Percentiles rank a stretch among this genome's conserved stretches.
Conservation (phyloP, 2,888 invertebrate genomes). For the Schizotus pectinicornis region DNA sequence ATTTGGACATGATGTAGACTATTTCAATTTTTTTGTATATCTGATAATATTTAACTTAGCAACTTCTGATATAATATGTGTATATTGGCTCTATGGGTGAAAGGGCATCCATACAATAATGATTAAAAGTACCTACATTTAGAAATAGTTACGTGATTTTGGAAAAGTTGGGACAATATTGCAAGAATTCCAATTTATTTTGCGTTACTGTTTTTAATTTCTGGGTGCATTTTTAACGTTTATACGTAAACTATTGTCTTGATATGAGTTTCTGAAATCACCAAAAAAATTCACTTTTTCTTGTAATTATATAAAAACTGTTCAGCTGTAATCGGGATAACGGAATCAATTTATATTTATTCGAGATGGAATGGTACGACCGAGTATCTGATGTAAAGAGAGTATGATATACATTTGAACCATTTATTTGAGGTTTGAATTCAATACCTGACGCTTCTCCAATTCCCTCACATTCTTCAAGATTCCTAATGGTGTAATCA, state of each 20-base stretch:
- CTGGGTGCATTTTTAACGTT: slow-evolving; percentile 20
- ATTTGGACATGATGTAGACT: slow-evolving; percentile 43
- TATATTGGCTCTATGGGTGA: slow-evolving; percentile 57
- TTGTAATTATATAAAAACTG: slow-evolving; percentile 34
- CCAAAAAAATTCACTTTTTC: slow-evolving; percentile 45
- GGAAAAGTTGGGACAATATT: slow-evolving; percentile 52
- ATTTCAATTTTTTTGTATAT: slow-evolving; percentile 41
- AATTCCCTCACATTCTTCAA: too few species aligned
- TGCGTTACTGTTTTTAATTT: slow-evolving; percentile 15
- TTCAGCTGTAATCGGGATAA: slow-evolving; percentile 52
- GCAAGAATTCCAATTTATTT: slow-evolving; percentile 31
- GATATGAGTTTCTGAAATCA: slow-evolving; percentile 51
- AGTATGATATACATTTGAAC: slow-evolving; percentile 21
- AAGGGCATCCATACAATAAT: slow-evolving; percentile 52
- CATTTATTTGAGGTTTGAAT: slow-evolving; percentile 24
- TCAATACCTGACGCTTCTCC: too few species aligned
- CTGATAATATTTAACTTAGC: slow-evolving; percentile 49
- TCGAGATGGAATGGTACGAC: slow-evolving; percentile 35
- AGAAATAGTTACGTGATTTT: slow-evolving; percentile 52
- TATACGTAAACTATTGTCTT: slow-evolving; percentile 46
- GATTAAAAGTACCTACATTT: slow-evolving; percentile 42
- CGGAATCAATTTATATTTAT: slow-evolving; percentile 34
- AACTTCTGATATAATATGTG: slow-evolving; percentile 50
- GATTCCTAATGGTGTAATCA: too few species aligned
- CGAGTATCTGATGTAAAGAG: slow-evolving; percentile 22